Evolutionary conservation across 2,888 invertebrate species (phyloP).

Genomic region (Nephrotoma guestfalica): DNA sequence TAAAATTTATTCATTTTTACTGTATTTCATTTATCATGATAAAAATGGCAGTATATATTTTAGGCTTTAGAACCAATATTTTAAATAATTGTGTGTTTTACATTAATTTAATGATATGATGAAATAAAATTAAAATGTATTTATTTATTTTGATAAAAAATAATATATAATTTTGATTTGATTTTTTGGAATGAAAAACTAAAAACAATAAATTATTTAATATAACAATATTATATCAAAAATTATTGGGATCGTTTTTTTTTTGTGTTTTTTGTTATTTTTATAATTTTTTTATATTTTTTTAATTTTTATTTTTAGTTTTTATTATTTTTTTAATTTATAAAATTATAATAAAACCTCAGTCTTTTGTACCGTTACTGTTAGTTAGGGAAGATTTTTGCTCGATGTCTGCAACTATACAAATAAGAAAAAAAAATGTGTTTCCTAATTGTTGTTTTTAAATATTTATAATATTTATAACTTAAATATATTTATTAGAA

Average conservation of each 20-base stretch:
- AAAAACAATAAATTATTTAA: background rate
- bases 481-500: background rate
- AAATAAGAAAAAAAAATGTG: constrained; percentile 10
- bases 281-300: constrained; percentile 5
- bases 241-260: background rate
- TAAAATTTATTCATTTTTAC: background rate
- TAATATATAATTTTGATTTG: background rate
- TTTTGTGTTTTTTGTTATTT: background rate
- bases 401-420: constrained; percentile 25
- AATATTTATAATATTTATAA: background rate
- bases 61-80: background rate
- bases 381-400: constrained; percentile 30
- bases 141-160: background rate
- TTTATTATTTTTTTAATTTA: constrained; percentile 6
- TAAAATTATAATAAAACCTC: constrained; percentile 27
- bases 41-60: background rate
- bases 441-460: background rate
- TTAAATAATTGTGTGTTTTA: background rate
- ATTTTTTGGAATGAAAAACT: background rate
- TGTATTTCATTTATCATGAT: background rate
- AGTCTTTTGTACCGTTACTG: constrained; percentile 32
- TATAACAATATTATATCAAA: background rate
- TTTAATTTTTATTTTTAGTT: constrained; percentile 4
- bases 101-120: background rate
- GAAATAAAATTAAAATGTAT: background rate